A percentile compares a stretch with the other conserved stretches of the same genome.
These are phyloP conservation scores for Aplochiton taeniatus DNA, from an alignment of 2,797 vertebrate genomes.

Conservation along the genomic window DNA sequence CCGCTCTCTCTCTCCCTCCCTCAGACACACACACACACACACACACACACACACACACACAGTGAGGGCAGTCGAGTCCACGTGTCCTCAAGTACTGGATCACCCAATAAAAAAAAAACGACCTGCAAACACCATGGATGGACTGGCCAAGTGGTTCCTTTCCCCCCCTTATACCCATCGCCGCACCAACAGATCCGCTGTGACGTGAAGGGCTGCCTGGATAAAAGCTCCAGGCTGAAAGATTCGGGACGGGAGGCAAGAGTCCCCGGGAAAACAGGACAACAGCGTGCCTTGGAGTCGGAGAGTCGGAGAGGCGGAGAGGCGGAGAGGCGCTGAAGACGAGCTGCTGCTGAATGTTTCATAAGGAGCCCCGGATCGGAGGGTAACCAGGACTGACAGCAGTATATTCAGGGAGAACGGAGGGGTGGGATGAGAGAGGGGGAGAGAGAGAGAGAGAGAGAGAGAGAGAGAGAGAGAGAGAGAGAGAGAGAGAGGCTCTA, in stretches of 20 bases:
- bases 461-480: constrained; percentile 22
- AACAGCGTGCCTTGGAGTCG: constrained; percentile 1
- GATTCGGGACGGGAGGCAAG: constrained; percentile 48
- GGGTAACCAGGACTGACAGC: constrained; percentile 73
- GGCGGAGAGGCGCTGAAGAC: constrained; percentile 30
- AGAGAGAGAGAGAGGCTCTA: constrained; percentile 25
- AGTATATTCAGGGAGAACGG: constrained; percentile 32
- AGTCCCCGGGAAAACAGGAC: constrained; percentile 24
- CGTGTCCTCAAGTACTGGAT: too few species aligned
- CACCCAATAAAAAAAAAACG: too few species aligned
- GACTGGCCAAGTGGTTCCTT: too few species aligned
- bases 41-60: not conserved
- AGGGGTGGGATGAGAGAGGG: constrained; percentile 29
- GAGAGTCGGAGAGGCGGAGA: constrained; percentile 11
- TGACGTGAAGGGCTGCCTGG: too few species aligned
- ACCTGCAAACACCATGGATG: too few species aligned
- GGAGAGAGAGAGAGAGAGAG: constrained; percentile 35
- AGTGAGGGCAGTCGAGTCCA: not conserved
- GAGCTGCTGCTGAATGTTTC: constrained; percentile 75
- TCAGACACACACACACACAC: too few species aligned
- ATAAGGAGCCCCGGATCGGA: constrained; percentile 66
- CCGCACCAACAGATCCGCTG: too few species aligned
- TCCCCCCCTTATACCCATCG: too few species aligned
- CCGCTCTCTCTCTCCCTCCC: not conserved
- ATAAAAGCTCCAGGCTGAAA: too few species aligned